Conservation (phyloP, 2,888 invertebrate genomes). For the Epirrita christyi region DNA sequence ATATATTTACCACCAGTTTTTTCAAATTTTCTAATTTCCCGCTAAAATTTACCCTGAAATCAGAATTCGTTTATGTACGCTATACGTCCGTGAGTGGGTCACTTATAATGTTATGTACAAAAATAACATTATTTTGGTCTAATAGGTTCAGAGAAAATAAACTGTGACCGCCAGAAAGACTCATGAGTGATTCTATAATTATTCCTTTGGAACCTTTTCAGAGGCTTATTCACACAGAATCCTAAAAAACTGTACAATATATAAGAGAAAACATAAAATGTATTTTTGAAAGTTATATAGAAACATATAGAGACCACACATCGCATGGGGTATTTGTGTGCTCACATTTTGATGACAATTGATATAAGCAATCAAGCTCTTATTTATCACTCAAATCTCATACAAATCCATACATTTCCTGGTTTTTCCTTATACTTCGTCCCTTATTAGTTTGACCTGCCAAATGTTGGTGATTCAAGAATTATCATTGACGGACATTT, state of each 20-base stretch:
- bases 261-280: neutral
- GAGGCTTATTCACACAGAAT: neutral
- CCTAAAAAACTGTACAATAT: neutral
- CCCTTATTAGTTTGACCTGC: slow-evolving; percentile 30
- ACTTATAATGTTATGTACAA: too few relatives aligned
- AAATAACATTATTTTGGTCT: too few relatives aligned
- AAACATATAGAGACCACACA: neutral
- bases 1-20: too few relatives aligned
- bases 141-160: too few relatives aligned
- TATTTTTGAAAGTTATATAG: slow-evolving; percentile 1
- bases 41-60: too few relatives aligned
- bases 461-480: slow-evolving; percentile 34
- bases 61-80: too few relatives aligned
- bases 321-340: neutral
- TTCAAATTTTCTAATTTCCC: too few relatives aligned
- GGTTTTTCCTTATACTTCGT: slow-evolving; percentile 12
- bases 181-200: too few relatives aligned
- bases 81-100: too few relatives aligned
- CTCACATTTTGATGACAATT: slow-evolving; percentile 7
- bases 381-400: slow-evolving; percentile 14
- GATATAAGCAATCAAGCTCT: slow-evolving; percentile 14
- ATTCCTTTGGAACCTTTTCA: too few relatives aligned
- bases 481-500: slow-evolving; percentile 30
- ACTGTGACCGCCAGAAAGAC: too few relatives aligned
- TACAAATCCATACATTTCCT: slow-evolving; percentile 21